Conservation (phyloP, 2,113 vertebrate genomes). For the Xenus cinereus region DNA sequence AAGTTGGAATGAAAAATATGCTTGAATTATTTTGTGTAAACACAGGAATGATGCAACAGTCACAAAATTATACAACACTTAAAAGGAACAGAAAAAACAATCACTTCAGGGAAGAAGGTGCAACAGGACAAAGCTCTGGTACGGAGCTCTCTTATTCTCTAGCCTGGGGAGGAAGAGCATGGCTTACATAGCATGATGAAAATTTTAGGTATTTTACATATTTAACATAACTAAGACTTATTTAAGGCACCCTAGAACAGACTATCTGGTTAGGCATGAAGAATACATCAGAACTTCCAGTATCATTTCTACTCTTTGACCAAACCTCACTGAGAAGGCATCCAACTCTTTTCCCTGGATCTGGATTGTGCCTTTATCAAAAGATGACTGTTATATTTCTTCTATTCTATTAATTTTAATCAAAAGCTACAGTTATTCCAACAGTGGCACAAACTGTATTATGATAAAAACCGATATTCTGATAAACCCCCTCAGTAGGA, state of each 20-base stretch:
- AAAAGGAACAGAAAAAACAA: neutral
- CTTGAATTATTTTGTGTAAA: neutral
- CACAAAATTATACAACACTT: neutral
- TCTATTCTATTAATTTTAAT: neutral
- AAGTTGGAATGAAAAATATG: neutral
- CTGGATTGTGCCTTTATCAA: neutral
- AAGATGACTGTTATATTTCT: neutral
- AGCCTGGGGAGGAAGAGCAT: neutral
- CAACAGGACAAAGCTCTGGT: neutral
- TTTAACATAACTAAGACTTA: neutral
- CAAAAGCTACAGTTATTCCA: neutral
- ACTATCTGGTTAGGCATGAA: neutral
- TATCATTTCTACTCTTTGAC: neutral
- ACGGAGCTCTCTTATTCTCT: neutral
- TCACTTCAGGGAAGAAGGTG: neutral
- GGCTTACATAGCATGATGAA: neutral
- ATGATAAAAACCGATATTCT: neutral
- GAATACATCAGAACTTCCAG: neutral
- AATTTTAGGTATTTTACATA: neutral
- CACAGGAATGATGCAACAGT: neutral
- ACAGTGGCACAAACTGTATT: neutral
- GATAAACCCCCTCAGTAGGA: neutral
- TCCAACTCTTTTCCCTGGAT: neutral
- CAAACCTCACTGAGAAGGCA: neutral
- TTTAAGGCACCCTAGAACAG: neutral